These are phyloP conservation scores for Corythornis leucogaster DNA, from an alignment of 2,797 vertebrate species.

Conservation along the genomic window DNA sequence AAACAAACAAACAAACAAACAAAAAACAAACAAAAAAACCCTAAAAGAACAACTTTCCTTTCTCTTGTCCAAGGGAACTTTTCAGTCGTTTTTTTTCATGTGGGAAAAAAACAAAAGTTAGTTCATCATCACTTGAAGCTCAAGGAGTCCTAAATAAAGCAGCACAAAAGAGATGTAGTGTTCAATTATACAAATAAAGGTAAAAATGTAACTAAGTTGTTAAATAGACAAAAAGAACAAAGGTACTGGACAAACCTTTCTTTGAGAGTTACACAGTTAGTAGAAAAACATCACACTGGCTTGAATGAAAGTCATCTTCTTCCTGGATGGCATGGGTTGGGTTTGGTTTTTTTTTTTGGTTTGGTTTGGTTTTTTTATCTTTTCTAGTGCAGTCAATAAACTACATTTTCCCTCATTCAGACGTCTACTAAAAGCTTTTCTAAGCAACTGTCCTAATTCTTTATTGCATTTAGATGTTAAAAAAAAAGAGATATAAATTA, in stretches of 20 bases:
- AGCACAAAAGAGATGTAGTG: neutral
- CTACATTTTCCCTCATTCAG: neutral
- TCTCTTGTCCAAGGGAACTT: neutral
- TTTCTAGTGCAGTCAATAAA: neutral
- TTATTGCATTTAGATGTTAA: neutral
- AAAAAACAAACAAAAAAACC: no score
- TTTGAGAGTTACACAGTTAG: neutral
- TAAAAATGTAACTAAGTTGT: neutral
- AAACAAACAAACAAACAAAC: no score
- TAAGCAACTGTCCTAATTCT: neutral
- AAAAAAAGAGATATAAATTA: neutral
- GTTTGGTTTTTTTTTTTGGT: no score
- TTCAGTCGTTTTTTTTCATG: neutral
- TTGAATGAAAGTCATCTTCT: conserved; percentile 12
- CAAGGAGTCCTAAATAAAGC: neutral
- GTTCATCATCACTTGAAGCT: neutral
- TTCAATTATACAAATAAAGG: neutral
- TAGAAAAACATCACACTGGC: neutral
- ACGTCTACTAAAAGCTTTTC: neutral
- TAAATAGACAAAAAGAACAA: neutral
- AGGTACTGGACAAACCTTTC: neutral
- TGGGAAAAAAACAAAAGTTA: neutral
- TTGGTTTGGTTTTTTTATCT: neutral
- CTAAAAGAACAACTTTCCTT: neutral
- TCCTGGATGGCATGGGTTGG: neutral